Conservation (phyloP, 2,113 vertebrate species). For the Telmatochromis sp. region DNA sequence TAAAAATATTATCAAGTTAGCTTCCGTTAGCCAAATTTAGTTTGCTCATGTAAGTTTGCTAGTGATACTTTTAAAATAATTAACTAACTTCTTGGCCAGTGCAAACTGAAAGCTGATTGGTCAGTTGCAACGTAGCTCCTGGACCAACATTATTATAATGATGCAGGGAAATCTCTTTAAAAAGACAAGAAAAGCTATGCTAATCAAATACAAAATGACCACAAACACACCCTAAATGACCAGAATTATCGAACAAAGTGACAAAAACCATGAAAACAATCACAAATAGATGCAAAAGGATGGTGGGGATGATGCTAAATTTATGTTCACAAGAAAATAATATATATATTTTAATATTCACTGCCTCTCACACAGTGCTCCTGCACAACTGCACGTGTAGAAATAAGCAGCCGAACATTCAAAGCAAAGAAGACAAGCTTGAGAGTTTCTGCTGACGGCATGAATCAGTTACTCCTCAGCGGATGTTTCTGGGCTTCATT, state of each 20-base stretch:
- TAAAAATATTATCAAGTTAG: neutral
- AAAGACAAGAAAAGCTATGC: neutral
- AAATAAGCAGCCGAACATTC: neutral
- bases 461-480: neutral
- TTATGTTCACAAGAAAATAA: neutral
- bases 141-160: neutral
- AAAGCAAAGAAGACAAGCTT: neutral
- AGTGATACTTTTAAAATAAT: neutral
- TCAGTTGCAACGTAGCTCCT: neutral
- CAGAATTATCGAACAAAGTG: neutral
- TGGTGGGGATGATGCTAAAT: fast-evolving
- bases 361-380: fast-evolving
- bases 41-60: neutral
- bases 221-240: fast-evolving
- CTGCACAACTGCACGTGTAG: neutral
- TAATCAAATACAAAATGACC: neutral
- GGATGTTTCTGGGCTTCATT: neutral
- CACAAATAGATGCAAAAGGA: neutral
- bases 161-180: neutral
- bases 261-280: neutral
- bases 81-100: neutral
- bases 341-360: fast-evolving
- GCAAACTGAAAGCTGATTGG: neutral
- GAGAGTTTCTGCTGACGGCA: neutral
- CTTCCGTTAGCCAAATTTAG: neutral